Conservation (phyloP, 2,888 invertebrate species). For the Lycophotia porphyrea region DNA sequence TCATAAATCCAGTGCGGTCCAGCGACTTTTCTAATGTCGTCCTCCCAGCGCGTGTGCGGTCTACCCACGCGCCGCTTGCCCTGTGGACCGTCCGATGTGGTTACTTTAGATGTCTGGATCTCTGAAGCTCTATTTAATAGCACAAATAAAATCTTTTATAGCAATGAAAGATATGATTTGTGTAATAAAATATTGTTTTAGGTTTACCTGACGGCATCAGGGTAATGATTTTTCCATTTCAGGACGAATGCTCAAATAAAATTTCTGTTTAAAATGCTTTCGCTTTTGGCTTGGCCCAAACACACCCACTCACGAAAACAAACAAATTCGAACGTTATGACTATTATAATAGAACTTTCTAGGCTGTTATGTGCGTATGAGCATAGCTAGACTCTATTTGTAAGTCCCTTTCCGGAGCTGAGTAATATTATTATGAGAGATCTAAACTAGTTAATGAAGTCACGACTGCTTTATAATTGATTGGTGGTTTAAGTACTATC, state of each 20-base stretch:
- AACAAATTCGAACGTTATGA: conserved; percentile 62
- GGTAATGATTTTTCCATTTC: background rate
- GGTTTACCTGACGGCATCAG: too few species aligned
- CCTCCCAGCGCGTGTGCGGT: too few species aligned
- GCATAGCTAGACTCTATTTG: conserved; percentile 25
- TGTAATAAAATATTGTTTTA: background rate
- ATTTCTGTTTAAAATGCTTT: background rate
- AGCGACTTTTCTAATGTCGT: too few species aligned
- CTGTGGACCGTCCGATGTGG: too few species aligned
- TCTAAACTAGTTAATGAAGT: background rate
- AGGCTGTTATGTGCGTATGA: conserved; percentile 28
- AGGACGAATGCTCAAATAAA: background rate
- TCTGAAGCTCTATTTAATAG: too few species aligned
- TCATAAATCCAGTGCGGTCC: too few species aligned
- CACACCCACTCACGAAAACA: conserved; percentile 48
- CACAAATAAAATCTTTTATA: too few species aligned
- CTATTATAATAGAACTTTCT: conserved; percentile 55
- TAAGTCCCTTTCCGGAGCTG: conserved; percentile 25
- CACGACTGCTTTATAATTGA: background rate
- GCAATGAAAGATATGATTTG: background rate
- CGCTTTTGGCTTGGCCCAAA: conserved; percentile 1
- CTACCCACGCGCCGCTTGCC: too few species aligned
- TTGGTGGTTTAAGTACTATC: background rate
- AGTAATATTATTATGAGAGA: background rate
- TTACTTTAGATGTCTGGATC: too few species aligned